Evolutionary conservation across 2,113 vertebrate genomes (phyloP).

Genomic region (Perca schrenkii): DNA sequence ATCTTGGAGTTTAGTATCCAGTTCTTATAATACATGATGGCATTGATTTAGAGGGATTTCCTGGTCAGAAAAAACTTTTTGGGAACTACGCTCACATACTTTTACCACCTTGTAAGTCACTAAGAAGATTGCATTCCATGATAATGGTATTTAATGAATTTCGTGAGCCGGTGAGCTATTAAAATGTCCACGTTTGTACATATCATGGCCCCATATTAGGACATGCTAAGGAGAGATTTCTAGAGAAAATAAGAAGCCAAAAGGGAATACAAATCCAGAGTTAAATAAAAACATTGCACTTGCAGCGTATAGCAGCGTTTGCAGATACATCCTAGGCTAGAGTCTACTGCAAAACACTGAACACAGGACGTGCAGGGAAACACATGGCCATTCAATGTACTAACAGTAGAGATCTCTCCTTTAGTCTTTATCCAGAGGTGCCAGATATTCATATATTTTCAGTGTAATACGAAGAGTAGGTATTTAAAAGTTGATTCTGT

Average conservation of each 20-base stretch:
- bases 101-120: background rate
- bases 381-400: slow-evolving; percentile 49
- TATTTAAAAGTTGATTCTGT: slow-evolving; percentile 39
- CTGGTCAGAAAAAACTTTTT: background rate
- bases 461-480: slow-evolving; percentile 36
- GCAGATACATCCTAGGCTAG: slow-evolving; percentile 7
- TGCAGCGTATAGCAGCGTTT: slow-evolving; percentile 10
- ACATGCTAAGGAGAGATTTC: slow-evolving; percentile 5
- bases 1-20: background rate
- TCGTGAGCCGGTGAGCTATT: background rate
- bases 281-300: background rate
- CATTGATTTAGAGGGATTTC: background rate
- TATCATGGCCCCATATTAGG: background rate
- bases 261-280: slow-evolving; percentile 24
- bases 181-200: background rate
- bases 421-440: slow-evolving; percentile 39
- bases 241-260: slow-evolving; percentile 55
- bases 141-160: background rate
- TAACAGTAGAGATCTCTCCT: slow-evolving; percentile 23
- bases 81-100: background rate
- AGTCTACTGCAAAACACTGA: slow-evolving; percentile 4
- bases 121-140: background rate
- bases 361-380: slow-evolving; percentile 39
- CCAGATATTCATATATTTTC: slow-evolving; percentile 46
- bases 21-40: background rate